Evolutionary conservation across 92 coral and sea anemone species (phyloP), one percentile per base, ranked within the genome.

Genomic region (Actinostola sp.): DNA sequence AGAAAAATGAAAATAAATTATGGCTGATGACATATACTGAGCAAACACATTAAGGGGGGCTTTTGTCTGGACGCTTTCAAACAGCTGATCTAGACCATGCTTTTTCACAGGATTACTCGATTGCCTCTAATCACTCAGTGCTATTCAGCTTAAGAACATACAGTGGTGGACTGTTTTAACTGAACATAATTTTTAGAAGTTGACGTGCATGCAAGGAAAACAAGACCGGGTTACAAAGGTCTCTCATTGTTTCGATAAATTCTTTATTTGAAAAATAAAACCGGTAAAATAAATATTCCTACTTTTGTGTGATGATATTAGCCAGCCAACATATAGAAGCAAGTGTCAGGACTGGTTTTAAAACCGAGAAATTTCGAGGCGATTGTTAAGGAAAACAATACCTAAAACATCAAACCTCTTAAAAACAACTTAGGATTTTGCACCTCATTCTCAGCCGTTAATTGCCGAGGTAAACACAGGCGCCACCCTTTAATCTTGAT

Each of bases 11-110:
- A 89, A 91, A 88, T 87, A 83, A 88, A 91, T 91, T 83, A 84
- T 69, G 72, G 71, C 67, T 80, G 90, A 73, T 88, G 97, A 91
- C 97, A 90, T 81, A 88, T 73, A 91, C 82, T 87, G 97, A 91
- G 57, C 97, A 91, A 91, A 91, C 87, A 88, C 97, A 86, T 91
- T 87, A 91, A 79, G 66, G 67, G 78, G 68, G 82, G 83, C 85
- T 90, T 81, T 79, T 80, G 80, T 83, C 84, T 44, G 74, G 71
- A 42, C 63, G 61, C 86, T 70, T 63, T 57, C 60, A 14, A 70
- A 81, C 97, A 91, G 97, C 97, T 91, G 97, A 81, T 45, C 31
- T 61, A 55, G 68, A 51, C 59, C 72, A 66, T 84, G 59, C 84
- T 80, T 89, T 91, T 88, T 91, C 97, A 87, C 77, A 82, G 89